Evolutionary conservation across 2,888 invertebrate species (phyloP), one percentile per base, ranked within the genome.

Genomic region (Mesopsocus fuscifrons): DNA sequence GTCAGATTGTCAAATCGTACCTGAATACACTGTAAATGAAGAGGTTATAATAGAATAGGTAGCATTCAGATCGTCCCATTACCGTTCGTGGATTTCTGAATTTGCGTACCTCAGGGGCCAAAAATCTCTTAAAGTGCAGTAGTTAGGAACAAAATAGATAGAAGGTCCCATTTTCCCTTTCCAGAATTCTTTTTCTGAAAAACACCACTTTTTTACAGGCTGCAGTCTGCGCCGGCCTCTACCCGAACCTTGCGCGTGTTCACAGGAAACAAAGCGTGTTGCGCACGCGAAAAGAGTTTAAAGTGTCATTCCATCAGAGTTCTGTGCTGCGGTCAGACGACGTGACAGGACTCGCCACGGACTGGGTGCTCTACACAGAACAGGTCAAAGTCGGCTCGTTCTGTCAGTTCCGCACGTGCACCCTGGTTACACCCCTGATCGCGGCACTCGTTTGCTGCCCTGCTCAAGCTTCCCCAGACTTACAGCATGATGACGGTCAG

Each of bases 281-380:
- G 9, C 63, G 76, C 15, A 77, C 79, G 4, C 71, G 74, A 51
- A 70, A 66, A 51, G 73, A 72, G 52, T 67, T 65, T 32, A 70
- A 69, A 52, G 70, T 77, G 0, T 59, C 62, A 13, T 64, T 88
- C 63, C 60, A 80, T 64, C 59, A 65, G 53, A 60, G 73, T 47
- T 72, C 74, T 47, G 62, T 74, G 49, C 55, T 82, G 53, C 53
- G 70, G 57, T n/a, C n/a, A n/a, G n/a, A n/a, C n/a, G 26, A 26
- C 34, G 58, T 59, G 31, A 60, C 59, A 34, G 54, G 55, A 33
- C 56, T 83, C 41, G 76, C 79, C 0, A 72, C 77, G 9, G 80
- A 87, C 53, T 94, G 91, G 89, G 61, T 91, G 13, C 67, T 85
- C 9, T 94, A 77, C 55, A 87, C 87, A 55, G 89, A 91, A 59